A percentile compares a stretch with the other conserved stretches of the same genome.
Evolutionary conservation across 2,888 invertebrate species (phyloP).

Genomic region (Matsumyia berberina): DNA sequence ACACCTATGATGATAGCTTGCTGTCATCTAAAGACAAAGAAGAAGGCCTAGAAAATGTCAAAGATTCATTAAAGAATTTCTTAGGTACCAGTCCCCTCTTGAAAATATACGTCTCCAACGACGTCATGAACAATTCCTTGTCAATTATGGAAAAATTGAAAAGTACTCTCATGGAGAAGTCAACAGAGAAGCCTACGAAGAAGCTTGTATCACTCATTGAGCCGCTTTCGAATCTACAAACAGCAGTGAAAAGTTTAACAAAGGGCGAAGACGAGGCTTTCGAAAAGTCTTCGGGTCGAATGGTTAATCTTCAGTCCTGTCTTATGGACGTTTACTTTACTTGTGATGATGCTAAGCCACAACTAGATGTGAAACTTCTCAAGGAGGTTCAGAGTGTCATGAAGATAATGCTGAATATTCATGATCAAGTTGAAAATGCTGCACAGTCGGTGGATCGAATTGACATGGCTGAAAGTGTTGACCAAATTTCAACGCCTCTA

Average conservation of each 20-base stretch:
- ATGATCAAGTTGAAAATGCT: constrained; percentile 68
- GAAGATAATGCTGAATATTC: constrained; percentile 55
- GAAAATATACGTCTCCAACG: constrained; percentile 43
- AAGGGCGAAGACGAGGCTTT: constrained; percentile 47
- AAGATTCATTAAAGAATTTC: constrained; percentile 33
- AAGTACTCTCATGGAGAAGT: constrained; percentile 39
- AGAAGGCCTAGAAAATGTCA: constrained; percentile 21
- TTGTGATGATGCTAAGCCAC: constrained; percentile 60
- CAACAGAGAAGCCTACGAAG: constrained; percentile 34
- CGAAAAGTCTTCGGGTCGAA: constrained; percentile 65
- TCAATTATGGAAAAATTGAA: constrained; percentile 50
- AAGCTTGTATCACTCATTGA: constrained; percentile 42
- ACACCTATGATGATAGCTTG: constrained; percentile 45
- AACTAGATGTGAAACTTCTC: constrained; percentile 16
- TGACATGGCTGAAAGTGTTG: constrained; percentile 51
- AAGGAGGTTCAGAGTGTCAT: constrained; percentile 28
- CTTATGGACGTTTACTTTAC: constrained; percentile 72
- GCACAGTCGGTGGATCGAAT: constrained; percentile 33
- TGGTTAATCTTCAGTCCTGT: constrained; percentile 70
- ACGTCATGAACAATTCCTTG: constrained; percentile 47
- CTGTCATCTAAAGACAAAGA: constrained; percentile 42
- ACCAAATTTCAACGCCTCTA: constrained; percentile 37
- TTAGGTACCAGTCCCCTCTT: constrained; percentile 29
- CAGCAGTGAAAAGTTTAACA: constrained; percentile 53
- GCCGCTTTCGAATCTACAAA: constrained; percentile 59